Conservation (phyloP, 2,113 vertebrate species). For the Thomomys bottae region DNA sequence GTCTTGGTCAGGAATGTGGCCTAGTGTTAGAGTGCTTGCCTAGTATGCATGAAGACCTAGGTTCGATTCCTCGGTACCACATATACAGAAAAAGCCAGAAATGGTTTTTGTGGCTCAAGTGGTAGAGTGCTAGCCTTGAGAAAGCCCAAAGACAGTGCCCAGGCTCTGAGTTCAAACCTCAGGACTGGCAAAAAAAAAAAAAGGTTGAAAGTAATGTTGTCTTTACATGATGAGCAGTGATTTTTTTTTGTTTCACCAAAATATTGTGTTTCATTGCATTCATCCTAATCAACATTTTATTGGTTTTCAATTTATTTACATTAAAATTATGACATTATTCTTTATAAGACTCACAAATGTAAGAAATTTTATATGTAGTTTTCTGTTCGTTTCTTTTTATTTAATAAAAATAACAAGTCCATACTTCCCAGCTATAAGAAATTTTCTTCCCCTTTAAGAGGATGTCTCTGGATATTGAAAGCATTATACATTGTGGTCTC, state of each 20-base stretch:
- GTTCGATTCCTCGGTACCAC: too few relatives aligned
- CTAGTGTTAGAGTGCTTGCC: too few relatives aligned
- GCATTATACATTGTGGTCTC: not conserved
- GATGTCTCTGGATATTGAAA: not conserved
- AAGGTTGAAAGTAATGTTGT: not conserved
- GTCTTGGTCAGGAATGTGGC: too few relatives aligned
- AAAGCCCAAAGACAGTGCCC: too few relatives aligned
- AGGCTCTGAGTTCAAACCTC: too few relatives aligned
- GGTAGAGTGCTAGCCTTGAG: too few relatives aligned
- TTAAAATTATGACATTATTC: conserved; percentile 16
- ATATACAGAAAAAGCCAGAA: too few relatives aligned
- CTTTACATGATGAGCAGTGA: not conserved
- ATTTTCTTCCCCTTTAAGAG: conserved; percentile 15
- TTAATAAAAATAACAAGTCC: conserved; percentile 36
- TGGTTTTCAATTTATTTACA: not conserved
- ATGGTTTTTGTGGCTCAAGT: too few relatives aligned
- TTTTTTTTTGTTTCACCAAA: conserved; percentile 12
- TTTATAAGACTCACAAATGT: not conserved
- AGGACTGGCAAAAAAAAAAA: too few relatives aligned
- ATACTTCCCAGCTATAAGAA: not conserved
- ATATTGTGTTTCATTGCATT: not conserved
- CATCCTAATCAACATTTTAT: not conserved
- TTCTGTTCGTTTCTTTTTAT: conserved; percentile 19
- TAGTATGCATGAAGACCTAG: too few relatives aligned
- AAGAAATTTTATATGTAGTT: not conserved